phyloP scores from a whole-genome alignment of 2,888 invertebrate species.

The Bembecia ichneumoniformis region DNA sequence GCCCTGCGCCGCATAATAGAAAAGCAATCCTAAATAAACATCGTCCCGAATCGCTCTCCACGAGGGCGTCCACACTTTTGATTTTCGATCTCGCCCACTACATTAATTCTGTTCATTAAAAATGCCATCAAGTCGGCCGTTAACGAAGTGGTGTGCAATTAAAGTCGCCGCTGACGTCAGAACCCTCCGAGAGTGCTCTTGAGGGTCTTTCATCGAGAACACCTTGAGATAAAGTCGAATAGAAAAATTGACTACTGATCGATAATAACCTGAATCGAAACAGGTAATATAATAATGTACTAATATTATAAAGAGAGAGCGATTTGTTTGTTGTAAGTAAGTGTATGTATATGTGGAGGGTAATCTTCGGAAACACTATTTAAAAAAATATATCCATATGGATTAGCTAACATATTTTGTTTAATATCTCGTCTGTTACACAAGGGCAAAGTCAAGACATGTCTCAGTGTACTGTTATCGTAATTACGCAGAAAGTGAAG shows the following conservation, averaged over 20 bases:
- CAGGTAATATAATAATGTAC: too few relatives aligned
- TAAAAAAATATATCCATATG: too few relatives aligned
- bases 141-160: conserved; percentile 72
- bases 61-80: conserved; percentile 52
- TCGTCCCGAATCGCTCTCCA: conserved; percentile 32
- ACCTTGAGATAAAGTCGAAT: conserved; percentile 47
- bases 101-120: conserved; percentile 73
- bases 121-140: conserved; percentile 69
- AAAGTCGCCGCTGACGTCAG: conserved; percentile 70
- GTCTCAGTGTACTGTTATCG: too few relatives aligned
- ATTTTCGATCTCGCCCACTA: conserved; percentile 68
- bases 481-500: too few relatives aligned
- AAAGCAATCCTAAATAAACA: conserved; percentile 65
- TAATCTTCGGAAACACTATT: too few relatives aligned
- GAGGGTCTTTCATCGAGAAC: conserved; percentile 43
- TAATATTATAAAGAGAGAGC: too few relatives aligned
- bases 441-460: too few relatives aligned
- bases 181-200: conserved; percentile 39
- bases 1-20: conserved; percentile 11
- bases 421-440: too few relatives aligned
- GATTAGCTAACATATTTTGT: too few relatives aligned
- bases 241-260: conserved; percentile 58
- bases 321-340: too few relatives aligned
- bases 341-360: too few relatives aligned
- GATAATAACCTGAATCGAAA: conserved; percentile 14